Evolutionary conservation across 2,113 vertebrate genomes (phyloP).

Genomic region (Antidorcas marsupialis): DNA sequence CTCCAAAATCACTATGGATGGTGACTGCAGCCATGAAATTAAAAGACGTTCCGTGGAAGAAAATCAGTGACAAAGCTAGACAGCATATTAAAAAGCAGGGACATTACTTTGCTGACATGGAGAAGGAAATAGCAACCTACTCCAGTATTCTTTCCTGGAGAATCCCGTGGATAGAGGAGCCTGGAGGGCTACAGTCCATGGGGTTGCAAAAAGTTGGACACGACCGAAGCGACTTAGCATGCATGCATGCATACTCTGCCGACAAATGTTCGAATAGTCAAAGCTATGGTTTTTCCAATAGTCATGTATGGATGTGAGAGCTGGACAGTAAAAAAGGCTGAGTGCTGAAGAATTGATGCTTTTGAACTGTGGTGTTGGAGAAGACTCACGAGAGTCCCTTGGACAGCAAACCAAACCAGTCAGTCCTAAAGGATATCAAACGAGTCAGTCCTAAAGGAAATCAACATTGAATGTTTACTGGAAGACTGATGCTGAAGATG

Average conservation of each 20-base stretch:
- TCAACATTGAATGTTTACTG: not conserved
- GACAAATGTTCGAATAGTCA: not conserved
- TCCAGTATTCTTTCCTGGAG: not conserved
- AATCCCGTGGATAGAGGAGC: not conserved
- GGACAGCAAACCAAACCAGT: not conserved
- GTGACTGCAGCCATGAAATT: not conserved
- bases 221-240: not conserved
- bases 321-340: not conserved
- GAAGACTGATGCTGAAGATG: not conserved
- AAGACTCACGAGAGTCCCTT: not conserved
- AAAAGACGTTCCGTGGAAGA: not conserved
- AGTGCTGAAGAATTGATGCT: not conserved
- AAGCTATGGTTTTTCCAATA: not conserved
- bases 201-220: not conserved
- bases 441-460: not conserved
- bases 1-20: not conserved
- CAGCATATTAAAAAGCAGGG: not conserved
- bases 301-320: not conserved
- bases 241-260: not conserved
- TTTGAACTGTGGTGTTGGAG: not conserved
- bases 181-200: not conserved
- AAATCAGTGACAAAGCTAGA: not conserved
- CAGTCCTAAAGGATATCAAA: too few relatives aligned
- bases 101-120: not conserved
- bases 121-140: not conserved